A percentile compares a stretch with the other conserved stretches of the same genome.
Evolutionary conservation across 2,888 invertebrate genomes (phyloP).

Genomic region (Neoitamus cyanurus): DNA sequence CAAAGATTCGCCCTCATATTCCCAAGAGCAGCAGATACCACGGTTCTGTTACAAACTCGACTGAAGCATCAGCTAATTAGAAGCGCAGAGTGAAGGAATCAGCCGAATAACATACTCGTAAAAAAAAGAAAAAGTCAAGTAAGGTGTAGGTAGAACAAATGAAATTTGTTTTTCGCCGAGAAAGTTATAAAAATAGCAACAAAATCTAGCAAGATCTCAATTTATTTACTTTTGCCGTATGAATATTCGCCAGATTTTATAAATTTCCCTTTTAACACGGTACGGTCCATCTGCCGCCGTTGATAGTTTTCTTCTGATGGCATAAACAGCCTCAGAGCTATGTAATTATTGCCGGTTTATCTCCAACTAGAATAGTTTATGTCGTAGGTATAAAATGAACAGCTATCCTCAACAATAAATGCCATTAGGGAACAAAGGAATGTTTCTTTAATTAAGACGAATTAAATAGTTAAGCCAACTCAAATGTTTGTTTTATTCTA

Average conservation of each 20-base stretch:
- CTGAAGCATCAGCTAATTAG: neutral
- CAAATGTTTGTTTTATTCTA: conserved; percentile 31
- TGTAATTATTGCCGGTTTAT: neutral
- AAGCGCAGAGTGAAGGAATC: neutral
- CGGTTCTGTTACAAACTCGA: neutral
- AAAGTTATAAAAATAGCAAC: neutral
- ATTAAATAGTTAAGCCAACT: neutral
- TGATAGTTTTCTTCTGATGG: neutral
- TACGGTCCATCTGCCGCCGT: neutral
- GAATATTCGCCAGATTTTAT: neutral
- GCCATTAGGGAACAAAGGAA: conserved; percentile 36
- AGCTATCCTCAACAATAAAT: conserved; percentile 10
- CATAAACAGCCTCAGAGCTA: neutral
- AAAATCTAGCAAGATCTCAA: conserved; percentile 17
- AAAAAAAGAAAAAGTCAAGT: neutral
- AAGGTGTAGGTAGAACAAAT: neutral
- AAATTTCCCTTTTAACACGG: neutral
- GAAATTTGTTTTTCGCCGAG: neutral
- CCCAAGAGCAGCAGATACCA: neutral
- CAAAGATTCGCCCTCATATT: too few species aligned
- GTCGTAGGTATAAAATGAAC: conserved; percentile 3
- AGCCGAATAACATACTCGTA: neutral
- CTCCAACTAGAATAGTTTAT: neutral
- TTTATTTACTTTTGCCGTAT: neutral
- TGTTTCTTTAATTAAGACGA: conserved; percentile 23